Evolutionary conservation across 2,113 vertebrate species (phyloP), one percentile per base, ranked within the genome.

Genomic region (Neoarius graeffei): DNA sequence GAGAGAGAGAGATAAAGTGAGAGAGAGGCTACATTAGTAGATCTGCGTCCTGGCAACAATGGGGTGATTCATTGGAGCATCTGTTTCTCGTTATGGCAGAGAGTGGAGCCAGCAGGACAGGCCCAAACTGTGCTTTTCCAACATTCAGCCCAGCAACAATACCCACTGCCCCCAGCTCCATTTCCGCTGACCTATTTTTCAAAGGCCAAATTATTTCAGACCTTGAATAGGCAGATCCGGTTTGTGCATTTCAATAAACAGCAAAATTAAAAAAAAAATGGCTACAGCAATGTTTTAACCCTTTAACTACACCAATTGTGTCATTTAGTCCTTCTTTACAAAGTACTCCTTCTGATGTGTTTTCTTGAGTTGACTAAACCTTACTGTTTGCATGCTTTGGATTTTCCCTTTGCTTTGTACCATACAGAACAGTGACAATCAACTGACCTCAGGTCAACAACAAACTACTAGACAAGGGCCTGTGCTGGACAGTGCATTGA

Each of bases 61-160:
- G 94, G 94, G 92, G 92, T 95, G 94, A 96, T 96, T 97, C 94
- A 96, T 89, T 71, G 83, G 94, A 94, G 93, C 96, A 97, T 95
- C 95, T 96, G 95, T 93, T 96, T 96, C 92, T 94, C 91, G 92
- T 96, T 90, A 94, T 83, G 84, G 77, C 90, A 91, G 93, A 94
- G 91, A 87, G 83, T 25, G 25, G 69, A 91, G 94, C 93, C 94
- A 95, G 91, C 89, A 91, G 94, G 92, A 94, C 94, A 94, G 93
- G 93, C 93, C 91, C 92, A 91, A 94, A 94, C 93, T 93, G 93
- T 84, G 88, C 90, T 92, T 94, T 94, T 94, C 91, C 93, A 94
- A 94, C 91, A 92, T 84, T 92, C 94, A 94, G 91, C 93, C 93
- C 93, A 92, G 88, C 92, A 94, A 94, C 92, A 95, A 94, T 91